Evolutionary conservation across 2,888 invertebrate genomes (phyloP), one percentile per base, ranked within the genome.

Genomic region (Drosophila borealis): DNA sequence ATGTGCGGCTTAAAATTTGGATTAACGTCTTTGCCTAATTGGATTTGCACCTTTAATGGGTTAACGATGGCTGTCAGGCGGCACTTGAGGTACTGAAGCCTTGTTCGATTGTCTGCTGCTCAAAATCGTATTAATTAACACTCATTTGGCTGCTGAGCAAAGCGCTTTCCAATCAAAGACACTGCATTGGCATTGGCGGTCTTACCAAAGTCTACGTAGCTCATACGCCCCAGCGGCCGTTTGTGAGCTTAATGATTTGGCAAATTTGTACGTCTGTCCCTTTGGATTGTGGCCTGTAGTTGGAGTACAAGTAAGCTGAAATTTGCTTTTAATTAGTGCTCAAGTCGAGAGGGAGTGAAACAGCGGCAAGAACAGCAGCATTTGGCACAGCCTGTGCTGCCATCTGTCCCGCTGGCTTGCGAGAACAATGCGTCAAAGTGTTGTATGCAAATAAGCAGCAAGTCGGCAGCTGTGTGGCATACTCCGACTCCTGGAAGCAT

Each of bases 261-360:
- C 75, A 75, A 78, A 84, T 75, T 84, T 77, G 63, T 55, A 48
- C 55, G 53, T 69, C 60, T 72, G 57, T 55, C 44, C 17, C 19
- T 17, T 29, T 46, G 25, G 45, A 6, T 9, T 39, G n/a, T 34
- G 37, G 42, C 9, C 25, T 3, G 33, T 34, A 49, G 46, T 36
- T 14, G 42, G 67, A 37, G 65, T 45, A 36, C 36, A 49, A 74
- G 81, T 63, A 53, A 68, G 78, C 80, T 78, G 80, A 73, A 81
- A 81, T 81, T 81, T 81, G 81, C 82, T 81, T 81, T 81, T 81
- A 81, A 81, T 81, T 82, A 82, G 81, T 73, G 84, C 68, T 61
- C 64, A 45, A 80, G 49, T 54, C 39, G 61, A 42, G 53, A 9
- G 50, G 33, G 54, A 34, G 36, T 19, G 51, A 34, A 46, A 19